Conservation (phyloP, 2,888 invertebrate species). For the Sepiola atlantica region DNA sequence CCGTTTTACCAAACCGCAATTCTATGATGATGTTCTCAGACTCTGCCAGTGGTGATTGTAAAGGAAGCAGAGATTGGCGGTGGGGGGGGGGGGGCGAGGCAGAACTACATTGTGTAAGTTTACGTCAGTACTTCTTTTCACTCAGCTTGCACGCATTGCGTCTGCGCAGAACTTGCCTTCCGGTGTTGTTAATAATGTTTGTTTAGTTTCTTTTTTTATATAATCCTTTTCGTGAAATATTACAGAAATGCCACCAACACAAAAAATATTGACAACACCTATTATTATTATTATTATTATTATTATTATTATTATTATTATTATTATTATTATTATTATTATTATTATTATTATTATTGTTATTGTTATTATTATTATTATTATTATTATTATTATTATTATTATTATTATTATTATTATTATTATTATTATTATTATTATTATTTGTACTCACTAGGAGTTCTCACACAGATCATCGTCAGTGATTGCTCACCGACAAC, state of each 20-base stretch:
- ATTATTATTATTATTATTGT: too few species aligned
- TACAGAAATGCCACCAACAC: not conserved
- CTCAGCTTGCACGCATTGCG: not conserved
- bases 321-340: too few species aligned
- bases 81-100: not conserved
- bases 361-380: too few species aligned
- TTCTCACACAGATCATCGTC: too few species aligned
- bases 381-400: too few species aligned
- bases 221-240: not conserved
- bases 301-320: too few species aligned
- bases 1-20: not conserved
- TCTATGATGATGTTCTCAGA: not conserved
- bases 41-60: not conserved
- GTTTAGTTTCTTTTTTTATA: not conserved
- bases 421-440: too few species aligned
- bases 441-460: too few species aligned
- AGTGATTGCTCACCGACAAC: too few species aligned
- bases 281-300: too few species aligned
- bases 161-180: not conserved
- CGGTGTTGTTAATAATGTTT: not conserved
- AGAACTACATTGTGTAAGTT: not conserved
- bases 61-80: not conserved
- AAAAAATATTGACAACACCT: not conserved
- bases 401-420: too few species aligned
- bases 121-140: not conserved